A percentile compares a stretch with the other conserved stretches of the same genome.
Evolutionary conservation across 2,797 vertebrate genomes (phyloP).

Genomic region (Gallinago nigripennis): DNA sequence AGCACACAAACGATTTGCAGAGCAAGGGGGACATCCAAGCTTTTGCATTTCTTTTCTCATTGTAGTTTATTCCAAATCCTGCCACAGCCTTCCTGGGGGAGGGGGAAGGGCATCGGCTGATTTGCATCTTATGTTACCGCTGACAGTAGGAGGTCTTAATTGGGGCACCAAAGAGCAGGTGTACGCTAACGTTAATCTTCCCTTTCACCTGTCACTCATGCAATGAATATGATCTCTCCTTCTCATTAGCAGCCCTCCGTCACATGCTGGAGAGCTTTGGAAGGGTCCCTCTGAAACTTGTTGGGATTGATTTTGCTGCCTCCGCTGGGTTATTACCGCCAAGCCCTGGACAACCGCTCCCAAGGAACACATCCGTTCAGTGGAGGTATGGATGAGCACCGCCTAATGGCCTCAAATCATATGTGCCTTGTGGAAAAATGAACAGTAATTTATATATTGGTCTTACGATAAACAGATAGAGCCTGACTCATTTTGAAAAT

Average conservation of each 20-base stretch:
- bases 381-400: constrained; percentile 4
- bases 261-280: constrained; percentile 77
- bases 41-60: constrained; percentile 25
- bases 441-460: background rate
- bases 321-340: constrained; percentile 82
- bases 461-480: constrained; percentile 7
- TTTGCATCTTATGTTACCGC: constrained; percentile 83
- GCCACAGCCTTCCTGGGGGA: constrained; percentile 16
- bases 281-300: constrained; percentile 89
- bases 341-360: constrained; percentile 77
- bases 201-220: constrained; percentile 80
- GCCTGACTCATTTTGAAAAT: background rate
- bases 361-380: constrained; percentile 40
- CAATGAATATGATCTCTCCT: constrained; percentile 80
- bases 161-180: constrained; percentile 83
- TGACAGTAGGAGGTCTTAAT: constrained; percentile 88
- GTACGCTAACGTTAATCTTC: constrained; percentile 78
- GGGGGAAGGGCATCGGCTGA: constrained; percentile 56
- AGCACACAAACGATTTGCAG: background rate
- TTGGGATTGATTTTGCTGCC: constrained; percentile 89
- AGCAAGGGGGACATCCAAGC: background rate
- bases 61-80: constrained; percentile 39
- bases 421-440: constrained; percentile 22
- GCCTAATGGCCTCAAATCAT: constrained; percentile 47
- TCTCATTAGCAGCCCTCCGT: constrained; percentile 87